Percentiles rank a stretch among this genome's conserved stretches.
Conservation (phyloP, 2,797 vertebrate genomes). For the Scomberomorus guttatus region DNA sequence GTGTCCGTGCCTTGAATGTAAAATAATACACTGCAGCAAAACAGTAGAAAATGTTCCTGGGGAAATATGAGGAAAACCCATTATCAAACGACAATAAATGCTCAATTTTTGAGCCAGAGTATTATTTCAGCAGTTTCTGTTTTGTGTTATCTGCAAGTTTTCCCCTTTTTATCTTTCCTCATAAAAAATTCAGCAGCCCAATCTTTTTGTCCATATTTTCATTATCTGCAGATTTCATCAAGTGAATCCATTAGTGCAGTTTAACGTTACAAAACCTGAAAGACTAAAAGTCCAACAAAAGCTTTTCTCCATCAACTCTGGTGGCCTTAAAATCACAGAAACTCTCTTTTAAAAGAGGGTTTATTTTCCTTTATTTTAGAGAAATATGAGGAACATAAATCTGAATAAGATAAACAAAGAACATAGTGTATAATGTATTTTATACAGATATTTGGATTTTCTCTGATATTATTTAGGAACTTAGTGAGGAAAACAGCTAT, state of each 20-base stretch:
- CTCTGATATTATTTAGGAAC: too few relatives aligned
- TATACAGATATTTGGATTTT: too few relatives aligned
- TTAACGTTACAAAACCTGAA: slow-evolving; percentile 50
- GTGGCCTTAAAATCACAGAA: not conserved
- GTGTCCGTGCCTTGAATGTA: slow-evolving; percentile 36
- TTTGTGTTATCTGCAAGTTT: slow-evolving; percentile 53
- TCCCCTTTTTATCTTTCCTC: slow-evolving; percentile 55
- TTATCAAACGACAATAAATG: slow-evolving; percentile 61
- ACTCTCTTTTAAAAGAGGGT: too few relatives aligned
- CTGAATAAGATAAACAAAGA: too few relatives aligned
- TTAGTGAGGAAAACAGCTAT: too few relatives aligned
- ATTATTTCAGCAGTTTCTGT: slow-evolving; percentile 54
- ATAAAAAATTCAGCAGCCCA: slow-evolving; percentile 61
- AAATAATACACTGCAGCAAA: slow-evolving; percentile 43
- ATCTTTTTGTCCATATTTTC: slow-evolving; percentile 50
- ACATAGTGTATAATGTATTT: too few relatives aligned
- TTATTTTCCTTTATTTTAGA: too few relatives aligned
- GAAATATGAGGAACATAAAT: too few relatives aligned
- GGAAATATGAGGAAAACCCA: slow-evolving; percentile 51
- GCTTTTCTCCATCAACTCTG: slow-evolving; percentile 5
- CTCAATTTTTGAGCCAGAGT: slow-evolving; percentile 62
- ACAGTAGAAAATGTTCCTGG: slow-evolving; percentile 23
- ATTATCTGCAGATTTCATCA: slow-evolving; percentile 62
- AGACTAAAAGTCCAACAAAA: slow-evolving; percentile 19
- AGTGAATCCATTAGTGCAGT: slow-evolving; percentile 61